Base-by-base conservation (phyloP, 2,888 invertebrate genomes). In the Psylliodes chrysocephalus region DNA sequence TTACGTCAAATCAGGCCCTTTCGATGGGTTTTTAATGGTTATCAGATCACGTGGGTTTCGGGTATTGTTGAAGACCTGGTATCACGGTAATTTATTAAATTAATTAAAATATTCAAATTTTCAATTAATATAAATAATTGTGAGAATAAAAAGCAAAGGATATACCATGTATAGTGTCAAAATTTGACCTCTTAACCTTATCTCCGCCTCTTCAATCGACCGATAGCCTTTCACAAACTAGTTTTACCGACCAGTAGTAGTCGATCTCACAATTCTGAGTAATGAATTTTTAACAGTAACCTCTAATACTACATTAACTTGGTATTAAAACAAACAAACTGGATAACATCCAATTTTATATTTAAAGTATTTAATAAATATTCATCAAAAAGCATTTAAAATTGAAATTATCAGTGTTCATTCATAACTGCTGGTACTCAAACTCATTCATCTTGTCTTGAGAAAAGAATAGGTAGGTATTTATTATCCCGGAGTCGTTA, bases 311-410 rank as follows among this genome's bases (percentile, higher is more conserved):
- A 52, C 38, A 52, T 38, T 7, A 10, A 35, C 5, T 18, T 35
- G 12, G 38, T 44, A 60, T 38, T 33, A 35, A 47, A 57, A 57
- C 47, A 46, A 57, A 47, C 35, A 49, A 49, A 47, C 10, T 47
- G 22, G 47, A 60, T 52, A 40, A 60, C 15, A 38, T 51, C 35
- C 30, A 53, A 52, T 44, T 44, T 60, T 40, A 14, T 60, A 46
- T 56, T 56, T 33, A 44, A 63, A 56, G 30, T 52, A 59, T 49
- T 28, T 59, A 40, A 42, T 59, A 28, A 59, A 59, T 59, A 59
- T 59, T 57, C 56, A 57, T 57, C 56, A 22, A 46, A 57, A 46
- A 57, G 49, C 56, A 49, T 59, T 57, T 59, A 59, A 51, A 59
- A 49, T 59, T 59, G 40, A 59, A 59, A 59, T 59, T 47, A 57